These are phyloP conservation scores for Branchellion lobata DNA, from an alignment of 2,888 invertebrate genomes.

Conservation along the genomic window DNA sequence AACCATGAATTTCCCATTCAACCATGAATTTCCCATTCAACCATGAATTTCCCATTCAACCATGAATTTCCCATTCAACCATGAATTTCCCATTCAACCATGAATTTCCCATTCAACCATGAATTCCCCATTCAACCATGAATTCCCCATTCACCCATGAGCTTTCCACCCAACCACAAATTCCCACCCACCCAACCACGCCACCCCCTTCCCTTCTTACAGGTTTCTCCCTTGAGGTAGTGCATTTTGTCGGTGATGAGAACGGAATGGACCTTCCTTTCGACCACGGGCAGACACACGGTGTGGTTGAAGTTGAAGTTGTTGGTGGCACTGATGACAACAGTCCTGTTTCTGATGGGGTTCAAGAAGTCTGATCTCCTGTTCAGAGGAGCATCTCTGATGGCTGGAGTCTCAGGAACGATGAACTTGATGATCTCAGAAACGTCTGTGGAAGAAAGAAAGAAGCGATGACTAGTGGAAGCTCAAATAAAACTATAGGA, in stretches of 20 bases:
- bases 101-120: no score
- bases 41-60: no score
- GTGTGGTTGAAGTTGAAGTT: neutral
- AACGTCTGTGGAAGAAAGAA: neutral
- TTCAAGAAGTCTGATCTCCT: neutral
- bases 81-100: no score
- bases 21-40: no score
- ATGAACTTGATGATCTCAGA: constrained; percentile 1
- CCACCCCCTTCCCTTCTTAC: no score
- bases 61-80: no score
- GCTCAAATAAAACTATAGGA: no score
- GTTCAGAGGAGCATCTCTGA: neutral
- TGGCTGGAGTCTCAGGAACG: neutral
- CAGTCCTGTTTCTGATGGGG: neutral
- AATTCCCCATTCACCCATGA: no score
- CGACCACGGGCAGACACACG: neutral
- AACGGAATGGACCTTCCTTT: constrained; percentile 4
- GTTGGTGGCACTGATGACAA: neutral
- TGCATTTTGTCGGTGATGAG: constrained; percentile 9
- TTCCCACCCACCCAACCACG: no score
- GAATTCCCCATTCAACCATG: no score
- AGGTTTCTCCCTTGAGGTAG: neutral
- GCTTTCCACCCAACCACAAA: no score
- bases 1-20: no score
- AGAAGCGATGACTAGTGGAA: neutral